Percentiles rank a stretch among this genome's conserved stretches.
These are phyloP conservation scores for Dicerorhinus sumatrensis DNA, from an alignment of 2,113 vertebrate genomes.

Conservation along the genomic window DNA sequence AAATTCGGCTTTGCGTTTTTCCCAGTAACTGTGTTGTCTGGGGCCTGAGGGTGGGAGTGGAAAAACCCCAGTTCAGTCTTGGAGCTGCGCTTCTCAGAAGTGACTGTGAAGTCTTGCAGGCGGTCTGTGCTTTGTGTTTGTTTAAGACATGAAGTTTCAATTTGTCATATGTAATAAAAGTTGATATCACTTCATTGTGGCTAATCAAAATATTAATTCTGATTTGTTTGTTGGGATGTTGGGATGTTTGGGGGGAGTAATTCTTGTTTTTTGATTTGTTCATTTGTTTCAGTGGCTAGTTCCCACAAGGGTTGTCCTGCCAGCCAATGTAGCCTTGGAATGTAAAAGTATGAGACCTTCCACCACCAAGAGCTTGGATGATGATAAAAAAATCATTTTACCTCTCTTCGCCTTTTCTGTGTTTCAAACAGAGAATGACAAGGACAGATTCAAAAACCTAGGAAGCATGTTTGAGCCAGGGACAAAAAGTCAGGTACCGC, in stretches of 20 bases:
- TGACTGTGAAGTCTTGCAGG: not conserved
- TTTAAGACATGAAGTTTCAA: not conserved
- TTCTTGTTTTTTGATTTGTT: not conserved
- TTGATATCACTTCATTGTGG: not conserved
- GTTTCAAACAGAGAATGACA: not conserved
- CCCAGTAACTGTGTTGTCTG: not conserved
- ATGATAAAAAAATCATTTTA: not conserved
- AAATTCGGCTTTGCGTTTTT: slow-evolving; percentile 20
- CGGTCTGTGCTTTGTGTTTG: not conserved
- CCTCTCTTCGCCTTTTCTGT: not conserved
- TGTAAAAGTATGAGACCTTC: not conserved
- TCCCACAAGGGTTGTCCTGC: not conserved
- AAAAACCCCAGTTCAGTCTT: not conserved
- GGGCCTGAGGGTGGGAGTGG: not conserved
- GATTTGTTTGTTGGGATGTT: not conserved
- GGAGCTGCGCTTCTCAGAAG: not conserved
- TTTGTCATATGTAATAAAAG: not conserved
- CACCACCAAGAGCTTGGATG: not conserved
- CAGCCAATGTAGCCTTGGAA: not conserved
- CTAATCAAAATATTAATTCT: not conserved
- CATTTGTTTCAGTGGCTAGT: not conserved
- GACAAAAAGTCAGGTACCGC: not conserved
- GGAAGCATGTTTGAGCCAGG: not conserved
- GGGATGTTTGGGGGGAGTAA: not conserved
- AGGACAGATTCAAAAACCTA: not conserved